These are phyloP conservation scores for Myotis findleyi DNA, from an alignment of 2,797 vertebrate genomes.

Conservation along the genomic window DNA sequence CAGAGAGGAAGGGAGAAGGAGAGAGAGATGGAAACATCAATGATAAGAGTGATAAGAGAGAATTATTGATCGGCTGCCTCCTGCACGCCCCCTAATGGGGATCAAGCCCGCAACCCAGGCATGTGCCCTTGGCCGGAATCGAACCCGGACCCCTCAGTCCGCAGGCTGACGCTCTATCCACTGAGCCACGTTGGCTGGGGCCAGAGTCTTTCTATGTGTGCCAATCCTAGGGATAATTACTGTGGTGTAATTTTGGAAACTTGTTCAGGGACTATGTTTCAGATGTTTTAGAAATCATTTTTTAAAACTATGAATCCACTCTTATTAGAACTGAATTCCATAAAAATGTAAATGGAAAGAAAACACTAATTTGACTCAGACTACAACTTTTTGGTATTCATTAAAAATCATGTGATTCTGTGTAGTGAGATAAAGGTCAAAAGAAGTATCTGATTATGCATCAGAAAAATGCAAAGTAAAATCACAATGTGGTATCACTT, in stretches of 20 bases:
- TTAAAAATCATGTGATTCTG: constrained; percentile 42
- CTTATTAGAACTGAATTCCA: constrained; percentile 31
- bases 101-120: no score
- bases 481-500: not conserved
- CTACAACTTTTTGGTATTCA: constrained; percentile 27
- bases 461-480: not conserved
- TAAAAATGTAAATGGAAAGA: constrained; percentile 48
- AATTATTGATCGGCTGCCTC: no score
- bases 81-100: no score
- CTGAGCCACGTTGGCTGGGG: no score
- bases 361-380: constrained; percentile 29
- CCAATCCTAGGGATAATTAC: not conserved
- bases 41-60: no score
- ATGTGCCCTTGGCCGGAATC: no score
- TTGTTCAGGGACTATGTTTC: not conserved
- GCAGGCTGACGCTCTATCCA: no score
- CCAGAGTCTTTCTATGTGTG: not conserved
- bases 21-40: no score
- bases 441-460: constrained; percentile 7
- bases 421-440: not conserved
- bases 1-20: no score
- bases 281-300: constrained; percentile 44
- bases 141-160: no score
- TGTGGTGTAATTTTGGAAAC: constrained; percentile 29
- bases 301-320: not conserved